phyloP scores from a whole-genome alignment of 1,140 invertebrate species.

The Lycorma delicatula region DNA sequence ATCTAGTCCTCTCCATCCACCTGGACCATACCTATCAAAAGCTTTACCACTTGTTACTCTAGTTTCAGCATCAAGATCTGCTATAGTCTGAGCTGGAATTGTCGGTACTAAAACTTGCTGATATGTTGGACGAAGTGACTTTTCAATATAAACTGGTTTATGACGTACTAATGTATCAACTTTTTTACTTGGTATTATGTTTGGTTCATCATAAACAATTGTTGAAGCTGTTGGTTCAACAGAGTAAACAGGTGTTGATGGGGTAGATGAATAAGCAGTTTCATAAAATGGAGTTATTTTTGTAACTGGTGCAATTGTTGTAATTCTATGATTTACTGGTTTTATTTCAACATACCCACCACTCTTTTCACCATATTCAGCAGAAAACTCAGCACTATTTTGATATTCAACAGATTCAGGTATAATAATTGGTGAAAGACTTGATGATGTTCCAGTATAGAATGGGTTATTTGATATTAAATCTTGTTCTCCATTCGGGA shows the following conservation, averaged over 20 bases:
- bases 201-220: not conserved
- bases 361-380: not conserved
- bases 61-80: not conserved
- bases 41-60: constrained; percentile 22
- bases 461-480: not conserved
- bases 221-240: not conserved
- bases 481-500: not conserved
- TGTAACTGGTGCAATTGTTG: constrained; percentile 12
- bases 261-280: constrained; percentile 10
- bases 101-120: not conserved
- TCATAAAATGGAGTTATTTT: not conserved
- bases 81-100: not conserved
- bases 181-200: not conserved
- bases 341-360: constrained; percentile 22
- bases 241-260: not conserved
- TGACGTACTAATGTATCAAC: not conserved
- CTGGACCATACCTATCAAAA: constrained; percentile 47
- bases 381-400: not conserved
- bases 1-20: constrained; percentile 35
- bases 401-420: not conserved
- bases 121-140: not conserved
- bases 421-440: not conserved
- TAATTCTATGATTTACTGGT: constrained; percentile 15
- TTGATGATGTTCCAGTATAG: constrained; percentile 3
- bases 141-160: not conserved